Conservation (phyloP, 2,113 vertebrate genomes). For the Nannospalax galili region DNA sequence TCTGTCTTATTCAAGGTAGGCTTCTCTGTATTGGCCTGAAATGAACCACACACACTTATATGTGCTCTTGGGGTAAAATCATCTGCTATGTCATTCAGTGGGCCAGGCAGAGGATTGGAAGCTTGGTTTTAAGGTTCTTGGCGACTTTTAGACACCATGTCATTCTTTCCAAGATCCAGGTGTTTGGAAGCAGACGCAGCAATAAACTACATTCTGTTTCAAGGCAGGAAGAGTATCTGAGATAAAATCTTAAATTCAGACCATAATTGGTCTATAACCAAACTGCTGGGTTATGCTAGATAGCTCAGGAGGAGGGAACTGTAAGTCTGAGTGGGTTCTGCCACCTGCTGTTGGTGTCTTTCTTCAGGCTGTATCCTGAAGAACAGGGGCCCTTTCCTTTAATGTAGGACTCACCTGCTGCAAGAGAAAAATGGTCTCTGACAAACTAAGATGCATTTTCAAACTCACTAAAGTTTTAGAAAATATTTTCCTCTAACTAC, state of each 20-base stretch:
- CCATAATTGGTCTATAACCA: background rate
- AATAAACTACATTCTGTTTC: slow-evolving; percentile 57
- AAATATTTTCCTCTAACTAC: slow-evolving; percentile 22
- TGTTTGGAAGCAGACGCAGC: slow-evolving; percentile 55
- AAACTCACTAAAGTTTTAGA: slow-evolving; percentile 17
- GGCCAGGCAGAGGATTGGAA: background rate
- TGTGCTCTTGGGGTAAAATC: background rate
- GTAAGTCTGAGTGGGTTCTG: background rate
- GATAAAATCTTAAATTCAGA: slow-evolving; percentile 56
- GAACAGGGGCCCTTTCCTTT: background rate
- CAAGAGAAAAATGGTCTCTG: background rate
- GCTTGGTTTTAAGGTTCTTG: slow-evolving; percentile 32
- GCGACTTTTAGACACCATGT: slow-evolving; percentile 38
- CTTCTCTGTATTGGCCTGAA: slow-evolving; percentile 95
- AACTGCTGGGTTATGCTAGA: background rate
- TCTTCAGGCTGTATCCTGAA: background rate
- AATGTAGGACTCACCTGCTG: background rate
- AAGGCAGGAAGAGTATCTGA: slow-evolving; percentile 38
- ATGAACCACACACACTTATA: slow-evolving; percentile 67
- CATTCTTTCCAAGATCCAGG: slow-evolving; percentile 51
- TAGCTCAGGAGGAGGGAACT: background rate
- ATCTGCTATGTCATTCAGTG: background rate
- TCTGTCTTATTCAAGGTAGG: slow-evolving; percentile 89
- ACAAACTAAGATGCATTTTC: background rate
- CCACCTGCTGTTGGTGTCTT: background rate